Evolutionary conservation across 1,140 invertebrate genomes (phyloP).

Genomic region (Lepidostoma basale): DNA sequence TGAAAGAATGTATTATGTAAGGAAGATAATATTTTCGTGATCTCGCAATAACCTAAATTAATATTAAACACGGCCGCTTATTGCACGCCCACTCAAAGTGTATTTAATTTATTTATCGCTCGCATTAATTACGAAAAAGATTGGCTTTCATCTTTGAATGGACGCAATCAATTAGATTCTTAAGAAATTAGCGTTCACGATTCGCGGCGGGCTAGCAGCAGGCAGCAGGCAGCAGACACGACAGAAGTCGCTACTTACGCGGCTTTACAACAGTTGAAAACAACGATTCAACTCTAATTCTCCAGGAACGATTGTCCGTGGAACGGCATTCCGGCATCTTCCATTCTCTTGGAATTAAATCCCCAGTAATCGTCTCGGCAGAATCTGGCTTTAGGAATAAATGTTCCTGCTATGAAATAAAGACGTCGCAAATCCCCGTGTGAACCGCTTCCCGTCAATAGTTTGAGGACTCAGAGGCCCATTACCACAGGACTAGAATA

Average conservation of each 20-base stretch:
- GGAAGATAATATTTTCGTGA: no score
- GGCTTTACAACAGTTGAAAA: conserved; percentile 8
- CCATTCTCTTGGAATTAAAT: conserved; percentile 17
- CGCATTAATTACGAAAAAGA: no score
- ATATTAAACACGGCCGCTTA: no score
- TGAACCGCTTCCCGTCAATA: neutral
- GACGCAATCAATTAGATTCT: no score
- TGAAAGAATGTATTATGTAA: no score
- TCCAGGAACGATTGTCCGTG: conserved; percentile 9
- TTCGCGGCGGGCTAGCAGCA: neutral
- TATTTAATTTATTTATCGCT: no score
- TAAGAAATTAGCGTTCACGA: no score
- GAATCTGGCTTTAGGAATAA: conserved; percentile 17
- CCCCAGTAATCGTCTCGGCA: conserved; percentile 12
- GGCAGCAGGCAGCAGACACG: neutral
- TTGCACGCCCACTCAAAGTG: no score
- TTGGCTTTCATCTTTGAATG: no score
- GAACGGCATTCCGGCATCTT: neutral
- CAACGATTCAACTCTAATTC: conserved; percentile 2
- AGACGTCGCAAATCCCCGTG: conserved; percentile 17
- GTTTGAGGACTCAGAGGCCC: conserved; percentile 1
- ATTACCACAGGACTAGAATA: neutral
- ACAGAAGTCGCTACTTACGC: neutral
- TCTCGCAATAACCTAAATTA: no score
- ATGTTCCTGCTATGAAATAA: conserved; percentile 10